Evolutionary conservation across 2,797 vertebrate genomes (phyloP).

Genomic region (Miichthys miiuy): DNA sequence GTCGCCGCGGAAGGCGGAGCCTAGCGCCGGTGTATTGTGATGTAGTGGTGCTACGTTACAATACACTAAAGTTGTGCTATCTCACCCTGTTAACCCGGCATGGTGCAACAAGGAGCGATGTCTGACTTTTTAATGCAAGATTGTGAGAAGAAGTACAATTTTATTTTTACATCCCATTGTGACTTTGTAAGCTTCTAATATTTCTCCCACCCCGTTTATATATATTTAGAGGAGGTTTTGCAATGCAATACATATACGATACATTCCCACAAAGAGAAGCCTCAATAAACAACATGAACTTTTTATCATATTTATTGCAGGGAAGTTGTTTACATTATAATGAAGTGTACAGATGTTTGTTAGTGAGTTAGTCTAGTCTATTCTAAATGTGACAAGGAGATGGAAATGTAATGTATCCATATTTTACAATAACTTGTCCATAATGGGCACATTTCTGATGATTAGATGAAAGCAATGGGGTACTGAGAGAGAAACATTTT

Average conservation of each 20-base stretch:
- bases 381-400: too few species aligned
- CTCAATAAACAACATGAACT: not conserved
- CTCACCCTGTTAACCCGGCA: not conserved
- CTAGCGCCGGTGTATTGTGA: too few species aligned
- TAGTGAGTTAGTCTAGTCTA: not conserved
- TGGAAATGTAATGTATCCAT: not conserved
- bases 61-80: too few species aligned
- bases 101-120: not conserved
- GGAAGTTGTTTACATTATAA: not conserved
- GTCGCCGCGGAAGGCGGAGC: conserved; percentile 15
- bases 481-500: not conserved
- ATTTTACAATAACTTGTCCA: not conserved
- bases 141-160: not conserved
- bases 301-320: conserved; percentile 16
- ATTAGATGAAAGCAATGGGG: not conserved
- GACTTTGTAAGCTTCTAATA: not conserved
- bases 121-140: not conserved
- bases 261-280: not conserved
- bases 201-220: not conserved
- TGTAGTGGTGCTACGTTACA: too few species aligned
- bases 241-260: not conserved
- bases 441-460: not conserved
- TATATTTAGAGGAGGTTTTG: not conserved
- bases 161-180: not conserved
- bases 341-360: not conserved